phyloP scores from a whole-genome alignment of 2,888 invertebrate genomes.

The Chaetoderma sp. region DNA sequence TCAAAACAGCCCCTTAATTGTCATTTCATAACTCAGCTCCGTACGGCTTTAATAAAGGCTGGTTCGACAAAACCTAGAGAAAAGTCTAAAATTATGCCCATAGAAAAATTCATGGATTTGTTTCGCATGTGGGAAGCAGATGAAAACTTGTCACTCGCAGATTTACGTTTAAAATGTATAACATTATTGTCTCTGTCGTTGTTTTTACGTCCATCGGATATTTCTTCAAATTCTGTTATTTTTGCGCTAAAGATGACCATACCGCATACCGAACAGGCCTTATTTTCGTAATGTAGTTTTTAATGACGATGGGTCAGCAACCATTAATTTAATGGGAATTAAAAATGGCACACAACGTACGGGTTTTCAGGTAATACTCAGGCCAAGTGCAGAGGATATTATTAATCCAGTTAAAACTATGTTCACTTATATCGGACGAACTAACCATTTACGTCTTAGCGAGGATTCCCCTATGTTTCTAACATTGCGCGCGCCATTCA shows the following conservation, averaged over 20 bases:
- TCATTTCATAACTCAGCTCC: neutral
- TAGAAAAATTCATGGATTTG: neutral
- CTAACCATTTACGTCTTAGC: neutral
- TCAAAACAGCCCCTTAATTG: neutral
- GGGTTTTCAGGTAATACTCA: neutral
- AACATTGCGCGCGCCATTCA: neutral
- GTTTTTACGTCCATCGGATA: neutral
- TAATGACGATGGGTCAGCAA: neutral
- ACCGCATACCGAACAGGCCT: neutral
- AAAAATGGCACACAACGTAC: neutral
- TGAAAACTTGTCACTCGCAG: neutral
- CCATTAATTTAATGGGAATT: neutral
- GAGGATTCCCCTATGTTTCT: neutral
- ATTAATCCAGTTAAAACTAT: neutral
- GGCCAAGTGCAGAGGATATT: neutral
- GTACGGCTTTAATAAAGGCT: neutral
- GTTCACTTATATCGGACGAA: neutral
- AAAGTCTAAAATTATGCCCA: neutral
- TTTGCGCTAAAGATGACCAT: neutral
- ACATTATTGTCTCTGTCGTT: neutral
- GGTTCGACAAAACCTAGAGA: neutral
- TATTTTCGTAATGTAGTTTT: no score
- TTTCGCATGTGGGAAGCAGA: neutral
- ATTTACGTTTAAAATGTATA: neutral
- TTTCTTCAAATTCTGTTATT: neutral